Percentiles rank a stretch among this genome's conserved stretches.
These are phyloP conservation scores for Octomys mimax DNA, from an alignment of 2,797 vertebrate species.

Conservation along the genomic window DNA sequence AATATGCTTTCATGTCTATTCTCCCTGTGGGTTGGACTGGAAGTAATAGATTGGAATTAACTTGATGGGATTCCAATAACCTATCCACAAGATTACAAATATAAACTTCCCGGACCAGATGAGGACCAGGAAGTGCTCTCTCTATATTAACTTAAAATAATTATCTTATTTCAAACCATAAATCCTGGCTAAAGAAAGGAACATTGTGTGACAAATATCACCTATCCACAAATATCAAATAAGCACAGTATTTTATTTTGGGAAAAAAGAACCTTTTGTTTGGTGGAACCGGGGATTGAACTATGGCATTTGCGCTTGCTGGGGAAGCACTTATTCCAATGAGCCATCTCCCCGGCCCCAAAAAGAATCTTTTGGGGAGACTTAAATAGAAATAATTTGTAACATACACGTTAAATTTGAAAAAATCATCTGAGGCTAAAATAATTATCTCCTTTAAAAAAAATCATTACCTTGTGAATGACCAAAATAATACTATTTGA, in stretches of 20 bases:
- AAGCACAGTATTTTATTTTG: conserved; percentile 17
- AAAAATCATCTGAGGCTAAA: conserved; percentile 36
- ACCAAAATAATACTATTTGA: conserved; percentile 47
- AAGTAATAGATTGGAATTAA: no score
- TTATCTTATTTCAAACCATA: conserved; percentile 12
- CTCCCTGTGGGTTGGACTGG: no score
- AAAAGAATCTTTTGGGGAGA: neutral
- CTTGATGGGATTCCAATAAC: no score
- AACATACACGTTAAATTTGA: conserved; percentile 20
- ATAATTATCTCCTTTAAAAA: neutral
- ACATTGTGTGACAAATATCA: conserved; percentile 24
- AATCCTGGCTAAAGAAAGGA: neutral
- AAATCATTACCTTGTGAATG: conserved; percentile 19
- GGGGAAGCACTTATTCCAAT: no score
- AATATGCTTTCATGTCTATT: no score
- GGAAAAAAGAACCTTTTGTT: neutral
- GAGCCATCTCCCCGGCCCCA: no score
- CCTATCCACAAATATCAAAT: neutral
- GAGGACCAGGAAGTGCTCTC: no score
- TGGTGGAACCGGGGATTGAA: no score
- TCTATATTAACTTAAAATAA: neutral
- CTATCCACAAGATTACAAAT: no score
- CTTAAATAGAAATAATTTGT: conserved; percentile 57
- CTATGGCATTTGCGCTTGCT: no score
- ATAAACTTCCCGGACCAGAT: no score